These are phyloP conservation scores for Habropoda laboriosa DNA, from an alignment of 1,140 invertebrate genomes.

Conservation along the genomic window DNA sequence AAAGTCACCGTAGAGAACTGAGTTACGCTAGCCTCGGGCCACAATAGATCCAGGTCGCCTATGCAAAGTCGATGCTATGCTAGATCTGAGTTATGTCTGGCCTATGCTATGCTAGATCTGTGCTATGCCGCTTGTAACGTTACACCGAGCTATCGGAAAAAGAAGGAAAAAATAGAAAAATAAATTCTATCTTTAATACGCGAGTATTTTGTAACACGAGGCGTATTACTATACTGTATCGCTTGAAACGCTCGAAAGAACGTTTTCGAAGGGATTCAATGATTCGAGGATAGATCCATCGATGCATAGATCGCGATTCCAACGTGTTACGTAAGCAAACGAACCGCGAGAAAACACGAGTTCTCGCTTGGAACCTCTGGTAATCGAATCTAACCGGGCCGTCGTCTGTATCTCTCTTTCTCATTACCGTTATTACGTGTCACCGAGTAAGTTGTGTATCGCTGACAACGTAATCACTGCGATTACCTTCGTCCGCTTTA, in stretches of 20 bases:
- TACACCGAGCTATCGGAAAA: not conserved
- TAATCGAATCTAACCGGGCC: constrained; percentile 61
- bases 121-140: constrained; percentile 17
- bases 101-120: not conserved
- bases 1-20: not conserved
- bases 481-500: constrained; percentile 65
- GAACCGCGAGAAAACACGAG: constrained; percentile 41
- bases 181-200: not conserved
- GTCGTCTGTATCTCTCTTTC: constrained; percentile 67
- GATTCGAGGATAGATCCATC: constrained; percentile 10
- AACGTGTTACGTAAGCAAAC: constrained; percentile 53
- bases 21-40: not conserved
- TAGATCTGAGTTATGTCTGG: not conserved
- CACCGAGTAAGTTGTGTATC: constrained; percentile 49
- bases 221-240: not conserved
- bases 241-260: not conserved
- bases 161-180: not conserved
- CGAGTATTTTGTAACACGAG: not conserved
- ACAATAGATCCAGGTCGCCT: not conserved
- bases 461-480: constrained; percentile 54
- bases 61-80: not conserved
- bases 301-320: not conserved
- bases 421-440: constrained; percentile 63
- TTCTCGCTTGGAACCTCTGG: constrained; percentile 19
- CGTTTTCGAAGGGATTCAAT: not conserved